Evolutionary conservation across 2,797 vertebrate species (phyloP), one percentile per base, ranked within the genome.

Genomic region (Phataginus tricuspis): DNA sequence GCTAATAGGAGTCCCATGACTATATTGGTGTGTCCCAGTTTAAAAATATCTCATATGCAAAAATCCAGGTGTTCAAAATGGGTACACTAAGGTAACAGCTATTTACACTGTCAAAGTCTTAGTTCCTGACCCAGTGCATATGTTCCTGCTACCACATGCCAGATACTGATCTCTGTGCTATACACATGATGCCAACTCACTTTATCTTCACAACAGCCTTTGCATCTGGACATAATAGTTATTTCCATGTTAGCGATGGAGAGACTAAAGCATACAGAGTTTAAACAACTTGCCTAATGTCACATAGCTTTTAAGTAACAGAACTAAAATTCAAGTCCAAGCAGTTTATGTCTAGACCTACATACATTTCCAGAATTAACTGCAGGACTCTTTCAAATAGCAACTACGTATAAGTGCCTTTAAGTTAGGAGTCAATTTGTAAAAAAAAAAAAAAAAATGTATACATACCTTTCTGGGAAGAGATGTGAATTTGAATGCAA

Each of bases 401-500:
- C 19, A 78, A 23, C 15, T 91, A 91, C 25, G 19, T 61, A 10
- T 53, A 71, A 74, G 37, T 84, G 4, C 31, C 63, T 93, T 72
- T 92, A 85, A 87, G 8, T 82, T 87, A 27, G 68, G 51, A 90
- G 18, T 71, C 42, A 82, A 18, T 83, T 92, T 86, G 29, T 34
- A 82, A 82, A 92, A 39, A 39, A 82, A 92, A 39, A 82, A 92
- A 82, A n/a, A 49, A 11, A 64, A 42, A 55, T 63, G 61, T 87
- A 71, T 45, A 93, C 11, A 25, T 7, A 59, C 6, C 45, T 85
- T 80, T 87, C 39, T 88, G 59, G 4, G 29, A 39, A 61, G 63
- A 69, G 15, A 21, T 14, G 23, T 87, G 51, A 87, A 94, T 91
- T 55, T 92, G 74, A 93, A 83, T 86, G 14, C 19, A 86, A 96